Conservation (phyloP, 1,140 invertebrate species). For the Periplaneta americana region DNA sequence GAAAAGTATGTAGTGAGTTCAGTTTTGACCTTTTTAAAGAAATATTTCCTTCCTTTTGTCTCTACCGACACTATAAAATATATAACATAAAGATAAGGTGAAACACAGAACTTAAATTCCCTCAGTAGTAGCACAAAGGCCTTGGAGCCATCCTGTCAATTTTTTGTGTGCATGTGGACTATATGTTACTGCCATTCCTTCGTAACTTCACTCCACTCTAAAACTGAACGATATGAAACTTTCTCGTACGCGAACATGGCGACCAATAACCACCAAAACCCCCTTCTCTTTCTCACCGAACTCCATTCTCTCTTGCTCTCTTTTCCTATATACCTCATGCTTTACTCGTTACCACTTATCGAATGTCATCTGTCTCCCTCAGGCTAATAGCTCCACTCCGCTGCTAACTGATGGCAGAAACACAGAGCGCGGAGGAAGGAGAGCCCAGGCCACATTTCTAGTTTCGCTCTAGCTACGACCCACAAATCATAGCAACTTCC, state of each 20-base stretch:
- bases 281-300: neutral
- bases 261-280: neutral
- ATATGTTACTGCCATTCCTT: neutral
- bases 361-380: neutral
- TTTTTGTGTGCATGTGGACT: neutral
- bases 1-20: no score
- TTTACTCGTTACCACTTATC: neutral
- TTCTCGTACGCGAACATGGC: neutral
- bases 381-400: neutral
- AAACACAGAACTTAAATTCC: no score
- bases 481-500: neutral
- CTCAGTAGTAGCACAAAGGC: no score
- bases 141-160: neutral
- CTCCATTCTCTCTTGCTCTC: neutral
- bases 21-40: no score
- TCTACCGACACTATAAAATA: no score
- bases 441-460: no score
- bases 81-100: no score
- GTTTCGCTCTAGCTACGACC: no score
- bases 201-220: neutral
- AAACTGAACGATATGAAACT: neutral
- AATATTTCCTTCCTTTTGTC: no score
- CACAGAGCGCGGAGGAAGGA: neutral
- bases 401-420: neutral
- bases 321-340: neutral